A percentile compares a stretch with the other conserved stretches of the same genome.
These are phyloP conservation scores for Octomys mimax DNA, from an alignment of 2,797 vertebrate genomes.

Conservation along the genomic window DNA sequence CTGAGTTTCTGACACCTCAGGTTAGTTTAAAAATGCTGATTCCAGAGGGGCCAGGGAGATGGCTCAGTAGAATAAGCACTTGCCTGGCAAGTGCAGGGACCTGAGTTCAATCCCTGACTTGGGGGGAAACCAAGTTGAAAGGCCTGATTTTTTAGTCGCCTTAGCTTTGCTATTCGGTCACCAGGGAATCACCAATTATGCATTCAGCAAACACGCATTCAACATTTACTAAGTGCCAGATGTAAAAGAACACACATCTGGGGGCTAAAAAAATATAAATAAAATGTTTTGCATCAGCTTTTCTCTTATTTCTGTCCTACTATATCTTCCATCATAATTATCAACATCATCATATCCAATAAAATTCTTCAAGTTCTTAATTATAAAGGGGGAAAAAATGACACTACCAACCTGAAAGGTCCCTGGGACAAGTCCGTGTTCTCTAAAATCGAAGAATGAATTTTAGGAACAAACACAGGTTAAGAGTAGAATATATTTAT, in stretches of 20 bases:
- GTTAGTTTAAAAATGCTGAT: not conserved
- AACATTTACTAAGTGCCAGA: not conserved
- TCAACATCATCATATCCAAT: not conserved
- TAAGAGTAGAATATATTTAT: no score
- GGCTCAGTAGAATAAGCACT: no score
- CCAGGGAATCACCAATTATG: not conserved
- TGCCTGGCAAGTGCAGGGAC: no score
- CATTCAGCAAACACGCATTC: not conserved
- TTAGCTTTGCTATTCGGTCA: conserved; percentile 16
- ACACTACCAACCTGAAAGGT: no score
- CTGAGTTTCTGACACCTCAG: not conserved
- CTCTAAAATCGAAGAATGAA: no score
- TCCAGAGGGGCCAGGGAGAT: not conserved
- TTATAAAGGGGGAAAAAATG: not conserved
- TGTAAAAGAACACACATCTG: not conserved
- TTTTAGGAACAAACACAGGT: no score
- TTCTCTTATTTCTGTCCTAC: not conserved
- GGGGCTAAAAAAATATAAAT: conserved; percentile 26
- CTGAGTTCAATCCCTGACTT: no score
- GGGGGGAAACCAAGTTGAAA: not conserved
- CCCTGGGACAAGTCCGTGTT: no score
- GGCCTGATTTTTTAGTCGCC: not conserved
- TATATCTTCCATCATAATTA: not conserved
- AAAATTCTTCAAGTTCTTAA: conserved; percentile 54
- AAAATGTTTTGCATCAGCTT: not conserved